Evolutionary conservation across 2,888 invertebrate genomes (phyloP).

Genomic region (Serripes groenlandicus): DNA sequence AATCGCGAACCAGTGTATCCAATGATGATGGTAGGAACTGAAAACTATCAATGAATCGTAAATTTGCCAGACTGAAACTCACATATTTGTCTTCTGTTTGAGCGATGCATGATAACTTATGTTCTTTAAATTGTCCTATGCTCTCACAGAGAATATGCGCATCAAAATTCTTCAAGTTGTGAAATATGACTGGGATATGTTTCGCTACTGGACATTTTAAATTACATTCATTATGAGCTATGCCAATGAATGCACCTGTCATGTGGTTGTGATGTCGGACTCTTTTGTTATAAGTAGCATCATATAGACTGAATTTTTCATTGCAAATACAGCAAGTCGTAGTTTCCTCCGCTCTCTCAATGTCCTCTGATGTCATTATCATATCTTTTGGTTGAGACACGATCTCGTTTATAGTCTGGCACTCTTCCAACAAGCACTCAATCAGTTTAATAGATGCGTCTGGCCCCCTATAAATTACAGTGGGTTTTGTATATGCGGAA

Average conservation of each 20-base stretch:
- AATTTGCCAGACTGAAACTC: slow-evolving; percentile 41
- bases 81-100: slow-evolving; percentile 51
- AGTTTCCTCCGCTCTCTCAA: slow-evolving; percentile 54
- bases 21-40: slow-evolving; percentile 41
- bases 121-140: slow-evolving; percentile 35
- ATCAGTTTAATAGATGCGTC: slow-evolving; percentile 14
- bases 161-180: slow-evolving; percentile 46
- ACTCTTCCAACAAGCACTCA: slow-evolving; percentile 25
- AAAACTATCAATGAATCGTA: slow-evolving; percentile 59
- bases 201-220: slow-evolving; percentile 26
- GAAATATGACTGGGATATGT: slow-evolving; percentile 42
- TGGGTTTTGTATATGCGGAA: slow-evolving; percentile 17
- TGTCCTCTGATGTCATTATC: slow-evolving; percentile 11
- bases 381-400: slow-evolving; percentile 26
- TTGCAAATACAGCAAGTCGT: slow-evolving; percentile 19
- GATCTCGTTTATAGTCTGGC: slow-evolving; percentile 36
- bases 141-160: slow-evolving; percentile 26
- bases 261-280: slow-evolving; percentile 48
- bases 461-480: slow-evolving; percentile 12
- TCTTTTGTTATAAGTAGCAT: neutral
- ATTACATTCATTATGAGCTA: slow-evolving; percentile 38
- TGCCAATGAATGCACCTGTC: slow-evolving; percentile 35
- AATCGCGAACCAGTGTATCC: slow-evolving; percentile 38
- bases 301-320: neutral
- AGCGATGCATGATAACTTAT: slow-evolving; percentile 29